phyloP scores from a whole-genome alignment of 1,140 invertebrate species.

The Heliconius eleuchia region DNA sequence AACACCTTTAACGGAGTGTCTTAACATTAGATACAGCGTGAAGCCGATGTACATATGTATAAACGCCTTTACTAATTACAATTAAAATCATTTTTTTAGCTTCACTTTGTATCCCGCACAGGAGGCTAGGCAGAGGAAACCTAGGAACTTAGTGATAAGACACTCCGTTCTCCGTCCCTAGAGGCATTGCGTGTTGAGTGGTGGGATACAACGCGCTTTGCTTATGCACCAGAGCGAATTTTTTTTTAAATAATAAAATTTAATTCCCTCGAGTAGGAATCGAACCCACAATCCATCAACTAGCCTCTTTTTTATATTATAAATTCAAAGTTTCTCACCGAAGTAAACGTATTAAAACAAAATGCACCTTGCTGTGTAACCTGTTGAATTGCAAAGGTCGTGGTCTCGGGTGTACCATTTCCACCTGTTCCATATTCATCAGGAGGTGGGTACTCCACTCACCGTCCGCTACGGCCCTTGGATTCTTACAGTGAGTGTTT shows the following conservation, averaged over 20 bases:
- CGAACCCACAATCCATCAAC: too few relatives aligned
- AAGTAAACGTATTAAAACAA: neutral
- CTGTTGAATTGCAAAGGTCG: slow-evolving; percentile 42
- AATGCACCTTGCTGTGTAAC: slow-evolving; percentile 16
- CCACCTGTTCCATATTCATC: slow-evolving; percentile 55
- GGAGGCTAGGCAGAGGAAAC: neutral
- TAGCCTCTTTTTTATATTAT: too few relatives aligned
- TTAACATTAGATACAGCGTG: too few relatives aligned
- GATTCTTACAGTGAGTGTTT: neutral
- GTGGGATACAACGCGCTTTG: neutral
- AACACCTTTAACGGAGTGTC: too few relatives aligned
- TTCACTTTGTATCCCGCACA: too few relatives aligned
- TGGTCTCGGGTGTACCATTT: slow-evolving; percentile 42
- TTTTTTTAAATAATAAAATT: neutral
- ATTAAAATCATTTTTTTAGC: too few relatives aligned
- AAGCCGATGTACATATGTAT: too few relatives aligned
- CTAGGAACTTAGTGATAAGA: neutral
- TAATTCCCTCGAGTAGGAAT: neutral
- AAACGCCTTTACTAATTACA: too few relatives aligned
- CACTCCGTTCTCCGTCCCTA: neutral
- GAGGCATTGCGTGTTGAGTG: neutral
- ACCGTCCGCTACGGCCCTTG: neutral
- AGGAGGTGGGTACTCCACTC: neutral
- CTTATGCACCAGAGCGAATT: neutral
- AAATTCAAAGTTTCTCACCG: neutral